A percentile compares a stretch with the other conserved stretches of the same genome.
phyloP scores from a whole-genome alignment of 2,113 vertebrate species.

The Ramphastos sulfuratus region DNA sequence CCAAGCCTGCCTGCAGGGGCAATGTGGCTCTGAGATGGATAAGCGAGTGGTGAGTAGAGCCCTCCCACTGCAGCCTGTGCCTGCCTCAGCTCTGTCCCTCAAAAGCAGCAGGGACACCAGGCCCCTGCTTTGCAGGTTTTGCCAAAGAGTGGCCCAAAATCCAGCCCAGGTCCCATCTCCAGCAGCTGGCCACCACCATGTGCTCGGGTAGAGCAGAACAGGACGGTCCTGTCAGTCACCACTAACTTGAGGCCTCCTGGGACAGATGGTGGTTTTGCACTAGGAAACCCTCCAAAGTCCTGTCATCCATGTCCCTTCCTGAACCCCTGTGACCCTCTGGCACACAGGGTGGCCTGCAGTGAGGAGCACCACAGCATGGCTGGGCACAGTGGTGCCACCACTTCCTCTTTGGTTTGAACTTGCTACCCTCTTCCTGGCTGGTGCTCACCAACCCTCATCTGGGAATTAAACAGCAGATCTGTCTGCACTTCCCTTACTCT shows the following conservation, averaged over 20 bases:
- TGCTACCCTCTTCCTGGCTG: neutral
- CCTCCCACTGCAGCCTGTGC: fast-evolving
- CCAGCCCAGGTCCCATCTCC: neutral
- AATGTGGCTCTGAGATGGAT: conserved; percentile 86
- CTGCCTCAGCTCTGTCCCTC: neutral
- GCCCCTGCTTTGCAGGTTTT: neutral
- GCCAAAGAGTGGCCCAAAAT: neutral
- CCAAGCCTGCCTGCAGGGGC: conserved; percentile 89
- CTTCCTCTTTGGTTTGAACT: neutral
- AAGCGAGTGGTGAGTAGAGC: conserved; percentile 86
- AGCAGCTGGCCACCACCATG: neutral
- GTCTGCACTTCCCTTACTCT: neutral
- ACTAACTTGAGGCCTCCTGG: neutral
- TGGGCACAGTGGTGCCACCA: neutral
- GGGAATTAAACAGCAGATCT: neutral
- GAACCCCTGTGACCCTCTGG: neutral
- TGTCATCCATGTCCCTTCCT: neutral
- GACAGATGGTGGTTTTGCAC: neutral
- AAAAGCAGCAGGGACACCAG: neutral
- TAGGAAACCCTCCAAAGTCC: neutral
- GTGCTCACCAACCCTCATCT: neutral
- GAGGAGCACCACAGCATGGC: neutral
- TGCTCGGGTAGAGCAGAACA: neutral
- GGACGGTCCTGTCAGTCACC: neutral
- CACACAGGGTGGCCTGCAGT: neutral